Conservation (phyloP, 2,113 vertebrate genomes). For the Syngnathus typhle region DNA sequence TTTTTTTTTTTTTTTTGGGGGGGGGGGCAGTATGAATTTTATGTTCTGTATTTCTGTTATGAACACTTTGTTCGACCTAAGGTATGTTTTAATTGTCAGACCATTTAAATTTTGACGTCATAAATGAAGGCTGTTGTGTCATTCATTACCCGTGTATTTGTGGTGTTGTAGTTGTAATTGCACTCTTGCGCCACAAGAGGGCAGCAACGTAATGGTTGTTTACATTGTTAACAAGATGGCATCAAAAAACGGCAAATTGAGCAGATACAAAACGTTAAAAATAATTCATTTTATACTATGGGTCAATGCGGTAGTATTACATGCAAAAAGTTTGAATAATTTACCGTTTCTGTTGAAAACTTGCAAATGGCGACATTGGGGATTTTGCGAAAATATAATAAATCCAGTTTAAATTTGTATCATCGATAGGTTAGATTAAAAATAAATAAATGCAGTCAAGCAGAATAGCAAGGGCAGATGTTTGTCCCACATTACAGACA, state of each 20-base stretch:
- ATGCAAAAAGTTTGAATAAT: too few relatives aligned
- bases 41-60: not conserved
- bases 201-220: too few relatives aligned
- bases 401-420: too few relatives aligned
- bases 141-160: not conserved
- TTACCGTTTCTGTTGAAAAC: too few relatives aligned
- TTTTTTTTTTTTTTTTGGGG: not conserved
- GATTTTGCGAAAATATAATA: too few relatives aligned
- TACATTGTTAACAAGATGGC: too few relatives aligned
- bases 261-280: too few relatives aligned
- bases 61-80: not conserved
- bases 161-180: not conserved
- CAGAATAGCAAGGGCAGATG: conserved; percentile 39
- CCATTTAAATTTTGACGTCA: not conserved
- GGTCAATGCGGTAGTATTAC: too few relatives aligned
- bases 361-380: too few relatives aligned
- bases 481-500: conserved; percentile 40
- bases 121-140: not conserved
- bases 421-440: not conserved
- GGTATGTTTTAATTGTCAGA: not conserved
- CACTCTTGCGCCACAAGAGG: not conserved
- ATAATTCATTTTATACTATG: too few relatives aligned
- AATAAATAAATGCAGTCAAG: not conserved
- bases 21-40: not conserved
- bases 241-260: too few relatives aligned